Percentiles rank a stretch among this genome's conserved stretches.
Conservation (phyloP, 2,888 invertebrate genomes). For the Zeuzera pyrina region DNA sequence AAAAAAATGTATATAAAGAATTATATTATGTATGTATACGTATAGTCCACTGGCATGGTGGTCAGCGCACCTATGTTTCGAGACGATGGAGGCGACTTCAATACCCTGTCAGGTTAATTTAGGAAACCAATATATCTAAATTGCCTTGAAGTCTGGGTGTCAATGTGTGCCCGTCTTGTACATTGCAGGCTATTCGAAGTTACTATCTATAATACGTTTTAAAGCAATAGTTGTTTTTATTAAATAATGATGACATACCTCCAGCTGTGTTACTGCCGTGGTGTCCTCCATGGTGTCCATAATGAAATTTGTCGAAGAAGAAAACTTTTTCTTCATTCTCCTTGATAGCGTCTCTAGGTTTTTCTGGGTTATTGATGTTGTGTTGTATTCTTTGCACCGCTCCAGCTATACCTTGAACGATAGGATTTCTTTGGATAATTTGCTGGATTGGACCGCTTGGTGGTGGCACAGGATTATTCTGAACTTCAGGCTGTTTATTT, state of each 20-base stretch:
- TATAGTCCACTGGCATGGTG: too few relatives aligned
- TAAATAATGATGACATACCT: conserved; percentile 5
- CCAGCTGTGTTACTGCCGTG: conserved; percentile 14
- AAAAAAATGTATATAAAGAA: too few relatives aligned
- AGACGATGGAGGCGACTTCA: too few relatives aligned
- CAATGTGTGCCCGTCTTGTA: too few relatives aligned
- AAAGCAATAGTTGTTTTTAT: neutral
- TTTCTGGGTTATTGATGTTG: conserved; percentile 29
- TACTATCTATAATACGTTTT: too few relatives aligned
- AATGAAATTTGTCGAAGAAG: conserved; percentile 18
- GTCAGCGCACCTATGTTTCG: too few relatives aligned
- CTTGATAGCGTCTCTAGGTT: conserved; percentile 29
- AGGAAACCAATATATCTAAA: too few relatives aligned
- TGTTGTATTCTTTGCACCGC: conserved; percentile 35
- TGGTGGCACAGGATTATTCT: conserved; percentile 1
- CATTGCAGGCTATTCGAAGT: too few relatives aligned
- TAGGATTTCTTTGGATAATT: conserved; percentile 35
- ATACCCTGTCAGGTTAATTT: too few relatives aligned
- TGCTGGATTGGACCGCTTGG: conserved; percentile 29
- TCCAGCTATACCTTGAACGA: conserved; percentile 32
- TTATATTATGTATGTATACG: too few relatives aligned
- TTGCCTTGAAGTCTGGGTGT: too few relatives aligned
- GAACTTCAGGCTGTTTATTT: conserved; percentile 6
- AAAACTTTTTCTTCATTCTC: conserved; percentile 15
- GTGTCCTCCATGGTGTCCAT: conserved; percentile 15